Evolutionary conservation across 2,888 invertebrate species (phyloP).

Genomic region (Leptinotarsa tumamoca): DNA sequence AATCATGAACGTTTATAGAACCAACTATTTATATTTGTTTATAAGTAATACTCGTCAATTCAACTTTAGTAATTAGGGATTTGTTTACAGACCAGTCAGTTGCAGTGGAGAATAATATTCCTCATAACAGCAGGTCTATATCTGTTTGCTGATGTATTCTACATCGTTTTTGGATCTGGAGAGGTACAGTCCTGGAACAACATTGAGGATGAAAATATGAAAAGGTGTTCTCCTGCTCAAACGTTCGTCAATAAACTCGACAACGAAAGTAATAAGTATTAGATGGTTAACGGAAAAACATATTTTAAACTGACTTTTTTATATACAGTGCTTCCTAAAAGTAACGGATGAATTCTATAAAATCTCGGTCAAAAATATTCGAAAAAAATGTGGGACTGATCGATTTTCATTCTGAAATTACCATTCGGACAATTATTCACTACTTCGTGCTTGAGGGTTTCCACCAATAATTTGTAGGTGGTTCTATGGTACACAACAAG

Average conservation of each 20-base stretch:
- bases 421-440: no score
- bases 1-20: no score
- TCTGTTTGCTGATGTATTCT: conserved; percentile 76
- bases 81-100: conserved; percentile 71
- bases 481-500: no score
- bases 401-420: no score
- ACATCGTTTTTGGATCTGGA: conserved; percentile 76
- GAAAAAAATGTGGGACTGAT: no score
- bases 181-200: conserved; percentile 75
- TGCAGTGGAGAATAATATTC: conserved; percentile 82
- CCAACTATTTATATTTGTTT: no score
- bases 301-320: no score
- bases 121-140: conserved; percentile 79
- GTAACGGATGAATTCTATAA: no score
- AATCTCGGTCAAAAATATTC: no score
- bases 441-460: no score
- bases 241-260: background rate
- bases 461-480: no score
- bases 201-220: background rate
- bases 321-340: no score
- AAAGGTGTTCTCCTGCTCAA: background rate
- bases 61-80: conserved; percentile 7
- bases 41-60: background rate
- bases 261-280: background rate
- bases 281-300: background rate